Evolutionary conservation across 2,888 invertebrate species (phyloP), one percentile per base, ranked within the genome.

Genomic region (Marasmarcha lunaedactyla): DNA sequence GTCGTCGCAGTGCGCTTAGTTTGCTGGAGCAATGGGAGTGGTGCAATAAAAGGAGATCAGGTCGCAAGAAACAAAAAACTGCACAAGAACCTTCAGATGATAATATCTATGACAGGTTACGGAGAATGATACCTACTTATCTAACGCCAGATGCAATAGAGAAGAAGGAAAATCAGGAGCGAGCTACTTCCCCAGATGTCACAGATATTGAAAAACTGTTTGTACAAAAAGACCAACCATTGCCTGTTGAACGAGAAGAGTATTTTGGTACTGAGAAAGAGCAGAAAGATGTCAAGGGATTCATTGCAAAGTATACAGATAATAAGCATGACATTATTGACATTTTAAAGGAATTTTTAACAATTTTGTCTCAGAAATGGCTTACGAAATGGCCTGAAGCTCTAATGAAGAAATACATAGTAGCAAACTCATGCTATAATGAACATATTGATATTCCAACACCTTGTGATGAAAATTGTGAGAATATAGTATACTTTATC

Each of bases 11-110:
- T 66, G 89, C 90, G 20, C 71, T 92, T 10, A 89, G 88, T 37
- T 89, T 89, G 50, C 66, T 93, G 14, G 89, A 91, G 52, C 89
- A 90, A 50, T 91, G 92, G 91, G 90, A 90, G 38, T 92, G 92
- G 90, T 91, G 91, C 51, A 72, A 84, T 39, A 89, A 86, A 50
- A 60, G 87, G 13, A 81, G 85, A 45, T 84, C 86, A 9, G 71
- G 71, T 0, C 59, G 79, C n/a, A 84, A 81, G 41, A 83, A 79
- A 59, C 62, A 85, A 3, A 78, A 74, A 38, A 86, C 85, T 48
- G 81, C 84, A 42, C 86, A 88, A 57, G 84, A 83, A 26, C 85
- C 84, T 45, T 70, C 79, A 50, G 87, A 87, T 62, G 87, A 89
- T 48, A 88, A 88, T 27, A 85, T 90, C 15, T 89, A 89, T 62